phyloP scores from a whole-genome alignment of 2,888 invertebrate genomes.

The Lycia hirtaria region DNA sequence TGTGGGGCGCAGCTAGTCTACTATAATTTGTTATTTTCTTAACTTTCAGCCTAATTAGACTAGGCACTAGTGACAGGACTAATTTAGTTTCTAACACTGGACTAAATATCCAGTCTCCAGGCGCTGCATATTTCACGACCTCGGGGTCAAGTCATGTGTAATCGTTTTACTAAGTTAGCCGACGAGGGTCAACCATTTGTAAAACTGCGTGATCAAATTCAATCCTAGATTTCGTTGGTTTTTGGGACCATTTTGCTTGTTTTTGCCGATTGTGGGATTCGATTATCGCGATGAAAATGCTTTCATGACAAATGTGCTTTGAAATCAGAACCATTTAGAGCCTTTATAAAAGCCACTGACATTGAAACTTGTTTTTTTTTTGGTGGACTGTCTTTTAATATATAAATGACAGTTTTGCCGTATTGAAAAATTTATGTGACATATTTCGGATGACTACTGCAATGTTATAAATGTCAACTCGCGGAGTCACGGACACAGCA shows the following conservation, averaged over 20 bases:
- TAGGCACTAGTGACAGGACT: neutral
- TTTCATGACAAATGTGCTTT: neutral
- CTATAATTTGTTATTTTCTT: neutral
- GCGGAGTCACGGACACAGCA: too few species aligned
- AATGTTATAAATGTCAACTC: too few species aligned
- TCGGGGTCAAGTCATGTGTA: slow-evolving; percentile 7
- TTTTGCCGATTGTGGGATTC: slow-evolving; percentile 4
- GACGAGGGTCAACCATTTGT: slow-evolving; percentile 9
- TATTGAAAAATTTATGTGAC: too few species aligned
- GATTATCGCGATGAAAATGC: neutral
- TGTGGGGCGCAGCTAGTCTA: neutral
- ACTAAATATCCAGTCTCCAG: neutral
- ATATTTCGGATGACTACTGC: too few species aligned
- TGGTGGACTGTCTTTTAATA: too few species aligned
- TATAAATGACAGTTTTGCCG: too few species aligned
- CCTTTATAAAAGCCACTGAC: too few species aligned
- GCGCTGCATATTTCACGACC: neutral
- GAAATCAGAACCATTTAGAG: neutral
- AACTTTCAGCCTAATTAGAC: neutral
- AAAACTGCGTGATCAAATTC: slow-evolving; percentile 15
- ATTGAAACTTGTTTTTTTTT: too few species aligned
- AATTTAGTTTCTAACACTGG: neutral
- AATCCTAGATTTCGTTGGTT: neutral
- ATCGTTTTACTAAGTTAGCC: slow-evolving; percentile 6
- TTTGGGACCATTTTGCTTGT: neutral